Conservation (phyloP, 2,113 vertebrate genomes). For the Gasterosteus aculeatus region DNA sequence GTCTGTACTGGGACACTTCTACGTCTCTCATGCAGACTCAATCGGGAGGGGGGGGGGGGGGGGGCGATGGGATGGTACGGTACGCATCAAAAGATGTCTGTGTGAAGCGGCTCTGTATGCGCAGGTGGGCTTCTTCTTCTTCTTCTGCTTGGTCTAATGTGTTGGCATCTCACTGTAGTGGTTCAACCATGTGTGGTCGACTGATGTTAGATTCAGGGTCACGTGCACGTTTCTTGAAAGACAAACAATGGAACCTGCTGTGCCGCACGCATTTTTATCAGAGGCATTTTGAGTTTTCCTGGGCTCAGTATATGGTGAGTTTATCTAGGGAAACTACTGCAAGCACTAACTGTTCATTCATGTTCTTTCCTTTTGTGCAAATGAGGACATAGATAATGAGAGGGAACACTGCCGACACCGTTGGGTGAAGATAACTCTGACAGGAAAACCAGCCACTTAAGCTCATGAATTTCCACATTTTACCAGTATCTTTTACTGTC, state of each 20-base stretch:
- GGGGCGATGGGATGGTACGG: constrained; percentile 27
- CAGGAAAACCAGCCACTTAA: constrained; percentile 9
- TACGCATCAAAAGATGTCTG: constrained; percentile 34
- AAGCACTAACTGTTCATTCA: constrained; percentile 37
- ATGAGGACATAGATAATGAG: constrained; percentile 13
- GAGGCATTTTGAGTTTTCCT: not conserved
- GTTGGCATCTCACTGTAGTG: constrained; percentile 40
- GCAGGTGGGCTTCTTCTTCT: constrained; percentile 32
- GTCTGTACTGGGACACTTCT: constrained; percentile 40
- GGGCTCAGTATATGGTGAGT: not conserved
- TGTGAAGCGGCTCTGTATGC: constrained; percentile 15
- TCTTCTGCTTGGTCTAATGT: constrained; percentile 9
- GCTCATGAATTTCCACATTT: constrained; percentile 10
- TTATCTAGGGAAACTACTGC: constrained; percentile 19
- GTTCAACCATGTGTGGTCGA: constrained; percentile 47
- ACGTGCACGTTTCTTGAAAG: constrained; percentile 17
- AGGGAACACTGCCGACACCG: not conserved
- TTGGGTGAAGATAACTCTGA: constrained; percentile 3
- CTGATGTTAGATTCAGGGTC: constrained; percentile 34
- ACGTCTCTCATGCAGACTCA: constrained; percentile 27
- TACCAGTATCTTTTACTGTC: not conserved
- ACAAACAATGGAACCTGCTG: not conserved
- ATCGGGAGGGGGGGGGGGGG: constrained; percentile 18
- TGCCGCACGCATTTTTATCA: not conserved
- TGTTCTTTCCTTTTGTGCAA: constrained; percentile 16